Conservation (phyloP, 2,888 invertebrate genomes). For the Ypsolopha sequella region DNA sequence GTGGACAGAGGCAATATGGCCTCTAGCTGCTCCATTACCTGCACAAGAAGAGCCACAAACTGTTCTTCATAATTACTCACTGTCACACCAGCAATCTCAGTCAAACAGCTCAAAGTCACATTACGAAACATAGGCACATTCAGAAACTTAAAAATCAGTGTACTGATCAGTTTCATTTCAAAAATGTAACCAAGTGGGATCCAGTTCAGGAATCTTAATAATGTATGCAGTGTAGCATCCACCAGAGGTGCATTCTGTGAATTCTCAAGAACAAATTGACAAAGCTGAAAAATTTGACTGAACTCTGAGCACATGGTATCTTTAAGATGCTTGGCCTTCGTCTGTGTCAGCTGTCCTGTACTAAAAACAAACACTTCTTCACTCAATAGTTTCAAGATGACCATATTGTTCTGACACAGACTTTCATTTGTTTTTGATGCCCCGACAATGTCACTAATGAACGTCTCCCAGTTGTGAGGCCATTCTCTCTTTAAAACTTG, state of each 20-base stretch:
- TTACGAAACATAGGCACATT: slow-evolving; percentile 98
- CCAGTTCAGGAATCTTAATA: slow-evolving; percentile 98
- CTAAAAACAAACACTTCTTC: slow-evolving; percentile 99
- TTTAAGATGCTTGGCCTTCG: slow-evolving; percentile 98
- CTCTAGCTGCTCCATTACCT: slow-evolving; percentile 93
- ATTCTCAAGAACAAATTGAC: slow-evolving; percentile 97
- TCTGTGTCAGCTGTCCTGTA: slow-evolving; percentile 97
- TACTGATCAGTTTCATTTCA: slow-evolving; percentile 96
- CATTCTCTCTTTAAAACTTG: slow-evolving; percentile 99
- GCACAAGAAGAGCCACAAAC: slow-evolving; percentile 89
- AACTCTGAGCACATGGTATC: slow-evolving; percentile 99
- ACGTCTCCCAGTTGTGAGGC: slow-evolving; percentile 99
- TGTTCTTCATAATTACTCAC: slow-evolving; percentile 93
- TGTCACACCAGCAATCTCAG: slow-evolving; percentile 96
- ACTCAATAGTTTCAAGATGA: slow-evolving; percentile 95
- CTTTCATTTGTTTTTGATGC: slow-evolving; percentile 99
- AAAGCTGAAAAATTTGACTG: slow-evolving; percentile 97
- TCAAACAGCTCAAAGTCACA: slow-evolving; percentile 97
- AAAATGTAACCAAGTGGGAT: slow-evolving; percentile 99
- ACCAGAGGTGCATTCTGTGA: slow-evolving; percentile 98
- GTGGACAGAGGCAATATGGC: slow-evolving; percentile 92
- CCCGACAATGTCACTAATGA: slow-evolving; percentile 99
- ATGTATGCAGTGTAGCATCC: slow-evolving; percentile 94
- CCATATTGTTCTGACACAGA: slow-evolving; percentile 99
- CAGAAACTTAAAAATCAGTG: slow-evolving; percentile 95